Conservation (phyloP, 2,113 vertebrate genomes). For the Alethe castanea region DNA sequence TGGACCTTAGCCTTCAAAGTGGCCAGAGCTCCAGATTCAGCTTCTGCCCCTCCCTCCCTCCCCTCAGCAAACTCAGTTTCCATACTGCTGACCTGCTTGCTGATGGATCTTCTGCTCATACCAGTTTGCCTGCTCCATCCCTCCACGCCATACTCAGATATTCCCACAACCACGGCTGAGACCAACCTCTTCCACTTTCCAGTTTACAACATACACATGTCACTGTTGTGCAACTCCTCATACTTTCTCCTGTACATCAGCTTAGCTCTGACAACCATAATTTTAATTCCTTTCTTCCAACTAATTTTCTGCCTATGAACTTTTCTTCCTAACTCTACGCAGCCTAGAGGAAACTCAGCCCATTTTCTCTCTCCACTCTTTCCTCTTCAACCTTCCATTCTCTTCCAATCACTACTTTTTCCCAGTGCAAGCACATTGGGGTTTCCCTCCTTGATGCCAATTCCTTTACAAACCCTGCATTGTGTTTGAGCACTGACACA, state of each 20-base stretch:
- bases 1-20: neutral
- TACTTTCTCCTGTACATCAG: neutral
- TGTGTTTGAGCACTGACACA: neutral
- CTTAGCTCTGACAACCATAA: neutral
- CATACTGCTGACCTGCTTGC: neutral
- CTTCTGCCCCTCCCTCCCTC: neutral
- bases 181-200: neutral
- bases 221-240: neutral
- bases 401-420: neutral
- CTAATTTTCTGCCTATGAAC: neutral
- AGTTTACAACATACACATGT: accelerated
- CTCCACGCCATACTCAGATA: neutral
- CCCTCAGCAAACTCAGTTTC: neutral
- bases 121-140: neutral
- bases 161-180: neutral
- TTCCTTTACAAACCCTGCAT: neutral
- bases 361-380: neutral
- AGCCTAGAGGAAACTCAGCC: neutral
- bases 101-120: neutral
- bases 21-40: neutral
- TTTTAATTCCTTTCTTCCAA: neutral
- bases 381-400: neutral
- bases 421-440: neutral
- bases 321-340: neutral
- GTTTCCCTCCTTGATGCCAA: neutral